Base-by-base conservation (phyloP, 2,888 invertebrate genomes). In the Nymphalis urticae region DNA sequence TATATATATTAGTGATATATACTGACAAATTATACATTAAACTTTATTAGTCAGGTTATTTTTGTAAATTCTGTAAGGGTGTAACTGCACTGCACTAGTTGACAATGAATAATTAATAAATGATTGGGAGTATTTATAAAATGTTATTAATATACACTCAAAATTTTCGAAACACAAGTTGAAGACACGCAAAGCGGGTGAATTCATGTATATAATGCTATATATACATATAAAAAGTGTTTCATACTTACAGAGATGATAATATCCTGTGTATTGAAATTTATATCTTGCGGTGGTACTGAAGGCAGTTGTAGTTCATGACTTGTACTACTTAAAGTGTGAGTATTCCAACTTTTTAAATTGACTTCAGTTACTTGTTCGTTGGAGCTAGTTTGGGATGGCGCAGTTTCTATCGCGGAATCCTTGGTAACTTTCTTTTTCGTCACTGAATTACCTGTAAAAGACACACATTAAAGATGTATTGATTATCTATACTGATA, bases 391-490 rank as follows among this genome's bases (percentile, higher is more conserved):
- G 50, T 48, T 64, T 24, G 5, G 16, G 27, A 32, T 17, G 17
- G 17, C 8, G 36, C 13, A n/a, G 21, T 54, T 54, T 62, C 65
- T 24, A 16, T 51, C 24, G 13, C 53, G n/a, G 53, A 50, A 54
- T 67, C 54, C 27, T 60, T 70, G 24, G 10, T 48, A 51, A 21
- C 24, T 27, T 64, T 70, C 17, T 64, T 67, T 36, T 48, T 62
- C 24, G 19, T 51, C 5, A 62, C 24, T 56, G 64, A 64, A 61
- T 65, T 70, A 32, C 72, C 72, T 73, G 65, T n/a, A 72, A 69
- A 19, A 13, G 42, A 32, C 8, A 56, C 50, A 7, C 13, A 7
- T 56, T 32, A 24, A 32, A 36, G n/a, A 36, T 17, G 2, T n/a
- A 32, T 56, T 36, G 9, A 42, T 42, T 42, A 42, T 32, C 27